These are phyloP conservation scores for Euwallacea similis DNA, from an alignment of 1,140 invertebrate species.

Conservation along the genomic window DNA sequence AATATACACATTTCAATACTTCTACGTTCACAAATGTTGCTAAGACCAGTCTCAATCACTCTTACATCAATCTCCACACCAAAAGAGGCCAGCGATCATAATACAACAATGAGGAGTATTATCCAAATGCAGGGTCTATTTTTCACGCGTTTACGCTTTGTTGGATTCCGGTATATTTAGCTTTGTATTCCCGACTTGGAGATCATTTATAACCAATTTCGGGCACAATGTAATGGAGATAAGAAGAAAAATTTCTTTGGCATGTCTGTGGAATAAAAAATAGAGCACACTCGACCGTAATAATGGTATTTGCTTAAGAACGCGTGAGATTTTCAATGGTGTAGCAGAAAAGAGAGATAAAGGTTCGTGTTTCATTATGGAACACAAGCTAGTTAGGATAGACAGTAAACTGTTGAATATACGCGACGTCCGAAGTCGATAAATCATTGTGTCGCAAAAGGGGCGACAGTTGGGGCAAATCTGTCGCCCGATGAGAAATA, in stretches of 20 bases:
- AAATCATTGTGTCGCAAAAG: constrained; percentile 36
- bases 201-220: constrained; percentile 31
- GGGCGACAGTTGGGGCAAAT: constrained; percentile 19
- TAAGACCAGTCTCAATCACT: neutral
- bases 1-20: too few relatives aligned
- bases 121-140: constrained; percentile 21
- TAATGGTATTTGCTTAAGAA: too few relatives aligned
- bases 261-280: constrained; percentile 22
- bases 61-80: constrained; percentile 6
- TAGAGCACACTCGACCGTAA: neutral
- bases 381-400: neutral
- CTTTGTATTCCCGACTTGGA: constrained; percentile 28
- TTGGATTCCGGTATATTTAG: constrained; percentile 30
- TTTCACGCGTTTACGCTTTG: constrained; percentile 27
- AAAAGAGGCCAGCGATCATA: constrained; percentile 8
- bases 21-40: too few relatives aligned
- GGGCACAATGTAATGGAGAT: constrained; percentile 28
- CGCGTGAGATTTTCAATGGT: too few relatives aligned
- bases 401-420: constrained; percentile 28
- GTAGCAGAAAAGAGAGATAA: too few relatives aligned
- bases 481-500: constrained; percentile 37
- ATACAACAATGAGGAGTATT: constrained; percentile 17
- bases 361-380: too few relatives aligned
- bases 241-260: constrained; percentile 24
- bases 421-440: constrained; percentile 22